A percentile compares a stretch with the other conserved stretches of the same genome.
Conservation (phyloP, 2,113 vertebrate genomes). For the Callithrix jacchus region DNA sequence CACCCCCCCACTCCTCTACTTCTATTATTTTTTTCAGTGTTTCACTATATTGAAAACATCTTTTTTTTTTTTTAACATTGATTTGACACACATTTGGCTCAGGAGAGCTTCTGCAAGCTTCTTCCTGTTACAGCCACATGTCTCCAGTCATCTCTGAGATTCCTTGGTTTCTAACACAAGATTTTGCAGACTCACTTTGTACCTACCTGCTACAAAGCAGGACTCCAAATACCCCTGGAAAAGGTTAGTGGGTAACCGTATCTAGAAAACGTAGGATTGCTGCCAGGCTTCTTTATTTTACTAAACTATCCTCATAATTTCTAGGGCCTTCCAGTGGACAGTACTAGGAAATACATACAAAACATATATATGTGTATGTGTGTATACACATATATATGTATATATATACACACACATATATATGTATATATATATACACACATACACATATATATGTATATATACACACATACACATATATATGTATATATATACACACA, state of each 20-base stretch:
- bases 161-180: not conserved
- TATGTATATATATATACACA: not conserved
- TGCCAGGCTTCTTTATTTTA: not conserved
- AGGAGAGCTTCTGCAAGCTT: not conserved
- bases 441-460: not conserved
- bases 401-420: rapidly evolving
- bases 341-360: not conserved
- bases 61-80: not conserved
- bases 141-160: not conserved
- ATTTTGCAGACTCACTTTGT: not conserved
- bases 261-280: not conserved
- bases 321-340: not conserved
- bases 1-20: rapidly evolving
- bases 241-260: not conserved
- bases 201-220: not conserved
- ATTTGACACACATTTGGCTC: not conserved
- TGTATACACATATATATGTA: too few species aligned
- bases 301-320: too few species aligned
- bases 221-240: not conserved
- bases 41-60: not conserved
- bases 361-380: not conserved
- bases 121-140: not conserved
- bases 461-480: not conserved
- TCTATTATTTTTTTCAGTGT: not conserved
- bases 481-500: too few species aligned